Evolutionary conservation across 92 coral and sea anemone species (phyloP).

Genomic region (Phenganax marumi): DNA sequence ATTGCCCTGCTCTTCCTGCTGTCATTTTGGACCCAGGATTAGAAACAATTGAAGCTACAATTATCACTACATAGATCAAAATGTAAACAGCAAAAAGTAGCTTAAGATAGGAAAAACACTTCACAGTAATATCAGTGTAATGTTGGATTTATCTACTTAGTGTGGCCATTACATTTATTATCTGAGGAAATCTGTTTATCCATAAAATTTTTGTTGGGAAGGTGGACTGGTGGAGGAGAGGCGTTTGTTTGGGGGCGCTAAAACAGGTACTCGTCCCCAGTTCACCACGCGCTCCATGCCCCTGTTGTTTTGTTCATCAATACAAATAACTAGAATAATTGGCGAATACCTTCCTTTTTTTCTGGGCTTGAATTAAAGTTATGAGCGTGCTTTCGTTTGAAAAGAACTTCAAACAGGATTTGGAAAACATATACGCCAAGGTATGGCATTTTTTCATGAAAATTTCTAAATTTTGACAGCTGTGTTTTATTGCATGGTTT

Average conservation of each 20-base stretch:
- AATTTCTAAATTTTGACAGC: no score
- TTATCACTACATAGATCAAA: conserved; percentile 14
- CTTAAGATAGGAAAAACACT: neutral
- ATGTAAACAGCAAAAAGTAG: neutral
- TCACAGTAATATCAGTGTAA: no score
- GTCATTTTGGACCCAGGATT: conserved; percentile 21
- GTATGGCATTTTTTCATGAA: neutral
- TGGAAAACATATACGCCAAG: conserved; percentile 35
- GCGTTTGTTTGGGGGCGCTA: no score
- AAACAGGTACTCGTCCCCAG: no score
- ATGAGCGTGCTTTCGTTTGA: neutral
- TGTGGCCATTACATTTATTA: no score
- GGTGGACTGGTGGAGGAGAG: no score
- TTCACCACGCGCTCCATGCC: no score
- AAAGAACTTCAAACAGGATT: conserved; percentile 13
- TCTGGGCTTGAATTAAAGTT: neutral
- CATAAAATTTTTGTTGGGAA: no score
- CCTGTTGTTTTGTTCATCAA: no score
- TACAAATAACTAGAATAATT: neutral
- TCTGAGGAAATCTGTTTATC: no score
- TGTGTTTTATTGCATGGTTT: no score
- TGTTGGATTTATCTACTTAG: no score
- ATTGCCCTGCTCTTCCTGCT: conserved; percentile 60
- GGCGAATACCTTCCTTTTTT: neutral
- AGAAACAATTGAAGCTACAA: conserved; percentile 27